Base-by-base conservation (phyloP, 2,113 vertebrate genomes). In the Siniperca chuatsi region DNA sequence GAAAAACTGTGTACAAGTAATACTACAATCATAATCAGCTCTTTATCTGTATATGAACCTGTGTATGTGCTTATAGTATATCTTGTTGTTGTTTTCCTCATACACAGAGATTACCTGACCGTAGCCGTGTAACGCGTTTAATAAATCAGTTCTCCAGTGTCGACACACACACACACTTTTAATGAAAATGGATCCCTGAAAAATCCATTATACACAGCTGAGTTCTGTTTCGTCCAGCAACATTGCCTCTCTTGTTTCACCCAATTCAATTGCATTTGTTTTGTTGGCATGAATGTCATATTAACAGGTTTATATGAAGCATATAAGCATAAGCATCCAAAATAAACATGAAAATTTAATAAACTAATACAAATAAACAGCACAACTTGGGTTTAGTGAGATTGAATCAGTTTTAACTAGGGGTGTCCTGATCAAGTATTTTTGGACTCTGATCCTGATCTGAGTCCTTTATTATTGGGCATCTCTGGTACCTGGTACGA, bases 181-280 rank as follows among this genome's bases (percentile, higher is more conserved):
- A 60, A 73, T 50, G 23, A 73, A 61, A 65, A 58, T n/a, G 58
- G 73, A 82, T 79, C 60, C 25, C 20, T 25, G 48, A 66, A 79
- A 60, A 79, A 78, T 83, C 54, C 76, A 75, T 91, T 60, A 76
- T 74, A 57, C 66, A 66, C 23, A 64, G 57, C 62, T 33, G 35
- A 60, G 64, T 23, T 23, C 44, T 68, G 37, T 71, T 84, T 61
- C 42, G 29, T 86, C 60, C 37, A 55, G 21, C 54, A 73, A 20
- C 46, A 9, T 50, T 35, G 8, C 55, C 37, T 64, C 8, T 42
- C 57, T 44, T 21, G 23, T 40, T n/a, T 64, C 46, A 44, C 20
- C 8, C 21, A 52, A 0, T 58, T 67, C 54, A 78, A 5, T 68
- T 58, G 3, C 72, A 6, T 83, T 44, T 72, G 44, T 82, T 70